Base-by-base conservation (phyloP, 1,140 invertebrate species). In the Hylaeus volcanicus region DNA sequence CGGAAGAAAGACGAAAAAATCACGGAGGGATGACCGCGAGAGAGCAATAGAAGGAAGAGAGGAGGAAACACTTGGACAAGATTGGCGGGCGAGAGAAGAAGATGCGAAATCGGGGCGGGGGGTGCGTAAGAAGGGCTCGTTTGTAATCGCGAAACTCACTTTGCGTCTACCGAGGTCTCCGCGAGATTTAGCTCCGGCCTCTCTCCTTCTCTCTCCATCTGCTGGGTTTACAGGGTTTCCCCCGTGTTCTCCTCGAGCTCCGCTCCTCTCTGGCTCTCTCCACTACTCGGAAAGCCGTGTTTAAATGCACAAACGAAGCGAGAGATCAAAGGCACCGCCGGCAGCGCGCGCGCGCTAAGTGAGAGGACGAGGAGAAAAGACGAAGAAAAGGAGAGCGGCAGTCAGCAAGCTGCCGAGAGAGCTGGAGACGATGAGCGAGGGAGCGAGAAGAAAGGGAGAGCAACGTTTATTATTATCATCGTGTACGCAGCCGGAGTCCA, bases 271-370 rank as follows among this genome's bases (percentile, higher is more conserved):
- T 37, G 55, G 79, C 72, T 68, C 74, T 26, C 66, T 83, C 56
- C 82, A 51, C 74, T 82, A 88, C 88, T 89, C 83, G 87, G 86
- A 87, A 90, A 90, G 87, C 82, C 87, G 89, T 86, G 90, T 90
- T 92, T 92, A 92, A 92, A 91, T 84, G 89, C 86, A 90, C 91
- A 93, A 92, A 92, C 90, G 90, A 89, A 91, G 85, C 88, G 84
- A 84, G 74, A 91, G 90, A 92, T 93, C 92, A 93, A 93, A 93
- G 91, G 74, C 71, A 81, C 86, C 88, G 79, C 85, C 79, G 70
- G n/a, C 74, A 66, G 68, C n/a, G 66, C 77, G 81, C 56, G 86
- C 71, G 83, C 64, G 83, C 72, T 82, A 84, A 81, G 82, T 60
- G 73, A 79, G 80, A 85, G 63, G 43, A 53, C 45, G 55, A 75